Base-by-base conservation (phyloP, 2,797 vertebrate genomes). In the Alectoris magna region DNA sequence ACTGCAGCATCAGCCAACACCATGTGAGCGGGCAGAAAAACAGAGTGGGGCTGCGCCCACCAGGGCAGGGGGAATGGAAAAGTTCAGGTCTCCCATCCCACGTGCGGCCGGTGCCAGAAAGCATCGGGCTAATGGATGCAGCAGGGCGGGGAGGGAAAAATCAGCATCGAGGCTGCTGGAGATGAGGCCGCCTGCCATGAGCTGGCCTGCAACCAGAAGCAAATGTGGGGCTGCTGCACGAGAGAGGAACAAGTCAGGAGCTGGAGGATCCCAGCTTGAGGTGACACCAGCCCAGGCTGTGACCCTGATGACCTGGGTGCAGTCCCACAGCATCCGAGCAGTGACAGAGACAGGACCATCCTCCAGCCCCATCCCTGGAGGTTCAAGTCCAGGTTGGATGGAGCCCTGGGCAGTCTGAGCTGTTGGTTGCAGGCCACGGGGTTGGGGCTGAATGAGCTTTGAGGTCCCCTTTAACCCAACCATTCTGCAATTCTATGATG, bases 61-160 rank as follows among this genome's bases (percentile, higher is more conserved):
- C 14, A 29, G 24, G 34, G 9, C 46, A 77, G 77, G 67, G 36
- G 24, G 29, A 94, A 92, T 71, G 77, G 93, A 95, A 95, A 95
- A 84, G 80, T 87, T 78, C 94, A 88, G 89, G 80, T 81, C 83
- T 95, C 88, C 78, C 0, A 11, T 88, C 96, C 85, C 83, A 76
- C 5, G 1, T 27, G 60, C 46, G 31, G 92, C 29, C 0, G 11
- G 74, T 88, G 87, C 92, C 94, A 95, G 85, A 94, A 96, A 86
- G 41, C 64, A 80, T 86, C 85, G 76, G 82, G 68, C 74, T 92
- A 90, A 95, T 88, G 89, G 77, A 90, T 68, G 66, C 74, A 92
- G 73, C 87, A 96, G 79, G 80, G 80, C 70, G 71, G 87, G 88
- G 91, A 88, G 71, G 73, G 89, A 82, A 95, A 96, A 95, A 70